Base-by-base conservation (phyloP, 1,140 invertebrate species). In the Thalassaphorura encarpata region DNA sequence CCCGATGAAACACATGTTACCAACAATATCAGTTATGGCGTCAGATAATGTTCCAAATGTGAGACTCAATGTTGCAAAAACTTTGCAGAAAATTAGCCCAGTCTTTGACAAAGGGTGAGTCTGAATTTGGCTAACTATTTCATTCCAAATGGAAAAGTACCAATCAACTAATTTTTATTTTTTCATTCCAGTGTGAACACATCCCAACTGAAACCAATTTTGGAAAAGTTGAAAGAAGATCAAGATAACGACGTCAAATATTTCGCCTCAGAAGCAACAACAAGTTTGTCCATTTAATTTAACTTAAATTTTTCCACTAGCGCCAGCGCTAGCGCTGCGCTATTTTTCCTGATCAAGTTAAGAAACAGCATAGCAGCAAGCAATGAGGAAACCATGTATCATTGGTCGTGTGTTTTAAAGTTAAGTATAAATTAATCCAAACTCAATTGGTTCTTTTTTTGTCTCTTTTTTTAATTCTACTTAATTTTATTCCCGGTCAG, bases 1-100 rank as follows among this genome's bases (percentile, higher is more conserved):
- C 56, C 94, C 92, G 0, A 85, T 85, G 27, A 85, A 89, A 72
- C 78, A 91, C 2, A 82, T 99, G 70, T 77, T 99, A 63, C 95
- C 96, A 16, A 98, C 92, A n/a, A 90, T 99, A 2, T 71, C 97
- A 54, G 77, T 80, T 57, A 87, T 99, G 81, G 89, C 93, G 4
- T 81, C 81, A 62, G 97, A 99, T 73, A 87, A 85, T 69, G 95
- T 99, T 26, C 89, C 97, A 51, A 99, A 99, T 77, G 97, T 99
- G 15, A 80, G 96, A 64, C 99, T 99, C 75, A 99, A 99, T 74
- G 96, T 98, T 52, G 96, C 96, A 23, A 99, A 99, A 75, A 96
- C 94, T 21, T 72, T 99, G 56, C 90, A 95, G 68, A 89, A 88
- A 69, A 89, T 99, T 70, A 89, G 89, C 55, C 88, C 92, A 33